Evolutionary conservation across 92 coral and sea anemone species (phyloP).

Genomic region (Phenganax subtilis): DNA sequence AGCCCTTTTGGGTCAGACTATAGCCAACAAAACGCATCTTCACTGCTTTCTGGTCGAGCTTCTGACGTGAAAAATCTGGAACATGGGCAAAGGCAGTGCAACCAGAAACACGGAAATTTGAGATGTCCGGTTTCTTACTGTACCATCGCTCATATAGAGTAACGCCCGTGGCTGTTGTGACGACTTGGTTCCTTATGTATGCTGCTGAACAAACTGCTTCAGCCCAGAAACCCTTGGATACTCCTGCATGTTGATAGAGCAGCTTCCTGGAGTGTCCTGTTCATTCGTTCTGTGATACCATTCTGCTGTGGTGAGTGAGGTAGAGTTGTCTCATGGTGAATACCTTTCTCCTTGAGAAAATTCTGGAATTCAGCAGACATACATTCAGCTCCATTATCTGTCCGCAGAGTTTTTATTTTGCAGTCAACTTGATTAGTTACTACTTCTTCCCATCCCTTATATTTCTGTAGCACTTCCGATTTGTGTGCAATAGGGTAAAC

Average conservation of each 20-base stretch:
- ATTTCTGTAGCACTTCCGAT: neutral
- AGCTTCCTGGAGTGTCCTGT: conserved; percentile 44
- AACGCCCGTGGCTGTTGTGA: conserved; percentile 11
- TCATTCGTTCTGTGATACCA: conserved; percentile 49
- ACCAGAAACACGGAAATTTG: conserved; percentile 37
- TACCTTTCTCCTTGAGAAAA: conserved; percentile 4
- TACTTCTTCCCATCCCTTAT: neutral
- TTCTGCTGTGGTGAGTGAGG: conserved; percentile 20
- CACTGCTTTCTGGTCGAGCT: conserved; percentile 44
- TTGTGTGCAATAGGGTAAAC: neutral
- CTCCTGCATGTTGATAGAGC: conserved; percentile 52
- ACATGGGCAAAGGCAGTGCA: conserved; percentile 49
- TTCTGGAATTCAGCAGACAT: conserved; percentile 11
- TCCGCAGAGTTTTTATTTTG: neutral
- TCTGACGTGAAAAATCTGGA: conserved; percentile 14
- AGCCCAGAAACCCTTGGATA: conserved; percentile 45
- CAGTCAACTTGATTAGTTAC: neutral
- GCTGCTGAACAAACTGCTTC: conserved; percentile 40
- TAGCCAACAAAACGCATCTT: conserved; percentile 50
- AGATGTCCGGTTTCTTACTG: conserved; percentile 8
- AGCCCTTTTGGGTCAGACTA: conserved; percentile 44
- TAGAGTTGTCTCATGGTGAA: neutral
- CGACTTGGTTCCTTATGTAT: conserved; percentile 8
- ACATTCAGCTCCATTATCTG: conserved; percentile 2
- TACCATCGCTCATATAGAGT: conserved; percentile 3